Percentiles rank a stretch among this genome's conserved stretches.
These are phyloP conservation scores for Porites evermanni DNA, from an alignment of 92 coral and sea anemone genomes.

Conservation along the genomic window DNA sequence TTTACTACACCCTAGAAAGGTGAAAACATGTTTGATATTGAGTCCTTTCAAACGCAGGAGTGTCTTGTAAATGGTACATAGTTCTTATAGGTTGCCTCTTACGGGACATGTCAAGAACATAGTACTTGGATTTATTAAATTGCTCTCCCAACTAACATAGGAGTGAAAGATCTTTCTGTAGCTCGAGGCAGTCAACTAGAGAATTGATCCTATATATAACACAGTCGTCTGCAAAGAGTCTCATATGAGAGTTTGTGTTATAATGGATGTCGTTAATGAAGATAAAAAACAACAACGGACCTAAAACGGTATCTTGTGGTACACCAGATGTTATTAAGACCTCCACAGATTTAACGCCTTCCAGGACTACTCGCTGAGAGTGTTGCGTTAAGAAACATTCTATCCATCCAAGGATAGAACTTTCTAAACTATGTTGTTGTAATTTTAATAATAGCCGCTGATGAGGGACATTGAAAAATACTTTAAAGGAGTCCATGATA, in stretches of 20 bases:
- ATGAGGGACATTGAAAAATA: constrained; percentile 1
- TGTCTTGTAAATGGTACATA: too few species aligned
- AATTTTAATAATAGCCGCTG: not conserved
- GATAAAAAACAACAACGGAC: not conserved
- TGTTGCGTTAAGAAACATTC: not conserved
- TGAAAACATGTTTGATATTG: too few species aligned
- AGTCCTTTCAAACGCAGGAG: too few species aligned
- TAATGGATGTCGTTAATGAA: not conserved
- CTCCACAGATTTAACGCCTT: not conserved
- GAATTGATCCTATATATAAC: not conserved
- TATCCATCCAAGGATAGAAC: not conserved
- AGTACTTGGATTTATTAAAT: too few species aligned
- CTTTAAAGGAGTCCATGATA: not conserved
- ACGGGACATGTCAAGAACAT: too few species aligned
- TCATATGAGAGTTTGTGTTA: not conserved
- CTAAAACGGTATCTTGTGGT: constrained; percentile 1
- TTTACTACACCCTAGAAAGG: too few species aligned
- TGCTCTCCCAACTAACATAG: too few species aligned
- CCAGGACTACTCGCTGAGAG: not conserved
- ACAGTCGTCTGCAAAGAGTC: constrained; percentile 1
- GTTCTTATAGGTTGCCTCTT: not conserved
- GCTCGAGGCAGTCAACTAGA: not conserved
- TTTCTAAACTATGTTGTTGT: not conserved
- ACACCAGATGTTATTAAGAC: not conserved
- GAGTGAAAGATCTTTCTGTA: not conserved